phyloP scores from a whole-genome alignment of 2,113 vertebrate species.

The Mola mola region DNA sequence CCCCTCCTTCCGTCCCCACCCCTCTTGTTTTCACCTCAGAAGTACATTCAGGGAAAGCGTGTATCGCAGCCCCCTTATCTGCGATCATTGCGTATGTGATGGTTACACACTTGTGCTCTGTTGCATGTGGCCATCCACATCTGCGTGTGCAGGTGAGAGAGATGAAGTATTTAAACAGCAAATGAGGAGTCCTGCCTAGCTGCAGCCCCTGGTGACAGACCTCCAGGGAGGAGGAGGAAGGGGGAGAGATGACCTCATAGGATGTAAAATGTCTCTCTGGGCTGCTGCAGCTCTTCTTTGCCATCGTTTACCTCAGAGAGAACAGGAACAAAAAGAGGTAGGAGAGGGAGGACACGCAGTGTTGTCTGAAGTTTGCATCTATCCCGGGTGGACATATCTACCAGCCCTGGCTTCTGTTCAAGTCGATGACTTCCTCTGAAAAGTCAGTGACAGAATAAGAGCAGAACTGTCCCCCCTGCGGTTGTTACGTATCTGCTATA shows the following conservation, averaged over 20 bases:
- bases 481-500: slow-evolving; percentile 21
- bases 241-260: slow-evolving; percentile 56
- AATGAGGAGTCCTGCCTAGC: slow-evolving; percentile 25
- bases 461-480: not conserved
- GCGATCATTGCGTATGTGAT: no score
- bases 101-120: no score
- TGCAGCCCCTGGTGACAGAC: slow-evolving; percentile 48
- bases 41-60: not conserved
- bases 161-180: slow-evolving; percentile 37
- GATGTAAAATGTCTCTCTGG: slow-evolving; percentile 26
- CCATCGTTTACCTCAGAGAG: slow-evolving; percentile 22
- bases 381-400: not conserved
- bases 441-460: slow-evolving; percentile 3
- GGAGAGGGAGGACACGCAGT: not conserved
- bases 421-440: slow-evolving; percentile 20
- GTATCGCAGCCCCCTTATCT: no score
- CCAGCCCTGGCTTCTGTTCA: slow-evolving; percentile 2
- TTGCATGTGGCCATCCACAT: no score
- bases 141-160: slow-evolving; percentile 35
- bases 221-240: slow-evolving; percentile 33
- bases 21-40: slow-evolving; percentile 24
- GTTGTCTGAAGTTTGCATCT: slow-evolving; percentile 4
- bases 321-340: not conserved
- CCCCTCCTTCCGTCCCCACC: not conserved
- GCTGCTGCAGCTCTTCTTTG: slow-evolving; percentile 50